Evolutionary conservation across 92 coral and sea anemone genomes (phyloP).

Genomic region (Chrysogorgia sp.): DNA sequence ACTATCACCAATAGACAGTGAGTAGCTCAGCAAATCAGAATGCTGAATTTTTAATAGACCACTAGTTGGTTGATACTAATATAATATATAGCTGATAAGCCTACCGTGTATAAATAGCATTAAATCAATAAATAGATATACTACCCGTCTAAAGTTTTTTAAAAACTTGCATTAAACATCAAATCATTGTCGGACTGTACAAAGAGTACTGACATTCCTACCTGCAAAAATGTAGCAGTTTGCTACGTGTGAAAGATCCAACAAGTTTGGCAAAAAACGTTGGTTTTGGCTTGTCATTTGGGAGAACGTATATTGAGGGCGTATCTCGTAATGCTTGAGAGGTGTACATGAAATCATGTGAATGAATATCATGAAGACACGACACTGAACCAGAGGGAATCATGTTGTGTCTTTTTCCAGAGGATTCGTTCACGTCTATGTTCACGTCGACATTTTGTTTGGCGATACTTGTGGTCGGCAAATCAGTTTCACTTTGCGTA

Average conservation of each 20-base stretch:
- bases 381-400: constrained; percentile 10
- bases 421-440: not conserved
- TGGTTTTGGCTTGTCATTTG: not conserved
- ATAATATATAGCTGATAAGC: too few relatives aligned
- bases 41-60: too few relatives aligned
- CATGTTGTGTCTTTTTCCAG: not conserved
- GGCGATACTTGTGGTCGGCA: not conserved
- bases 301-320: not conserved
- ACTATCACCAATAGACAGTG: too few relatives aligned
- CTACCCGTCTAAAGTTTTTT: too few relatives aligned
- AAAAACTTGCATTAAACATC: too few relatives aligned
- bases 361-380: constrained; percentile 1
- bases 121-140: too few relatives aligned
- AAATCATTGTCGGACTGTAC: not conserved
- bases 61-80: too few relatives aligned
- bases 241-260: not conserved
- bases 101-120: too few relatives aligned
- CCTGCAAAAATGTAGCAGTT: not conserved
- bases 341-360: not conserved
- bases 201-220: not conserved
- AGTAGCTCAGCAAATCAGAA: too few relatives aligned
- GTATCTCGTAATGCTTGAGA: too few relatives aligned
- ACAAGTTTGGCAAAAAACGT: not conserved
- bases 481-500: not conserved
- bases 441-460: not conserved